Evolutionary conservation across 2,888 invertebrate genomes (phyloP), one percentile per base, ranked within the genome.

Genomic region (Pomacea canaliculata): DNA sequence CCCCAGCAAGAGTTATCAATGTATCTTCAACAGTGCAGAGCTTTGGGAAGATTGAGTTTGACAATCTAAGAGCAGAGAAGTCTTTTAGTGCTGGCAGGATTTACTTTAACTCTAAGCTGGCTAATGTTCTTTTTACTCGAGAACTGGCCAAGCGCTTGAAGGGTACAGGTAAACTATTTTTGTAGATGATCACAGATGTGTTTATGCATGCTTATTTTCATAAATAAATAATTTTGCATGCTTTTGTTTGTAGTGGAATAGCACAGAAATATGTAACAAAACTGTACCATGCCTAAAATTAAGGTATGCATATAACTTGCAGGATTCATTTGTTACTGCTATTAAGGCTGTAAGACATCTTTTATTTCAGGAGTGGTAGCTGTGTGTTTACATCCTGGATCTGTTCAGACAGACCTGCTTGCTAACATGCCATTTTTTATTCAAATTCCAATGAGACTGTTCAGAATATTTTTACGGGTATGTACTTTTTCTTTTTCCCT

Each of bases 41-140:
- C 8, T 81, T 81, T 76, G 84, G 83, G 10, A 78, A 70, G 5
- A 82, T 86, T n/a, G 83, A 85, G 70, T 84, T 84, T 76, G 83
- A 85, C 23, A 85, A 86, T 65, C 71, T 87, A 46, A 78, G 79
- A 46, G 82, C 83, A 59, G 86, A 86, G 68, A 87, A 85, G 51
- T 72, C 72, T 7, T 87, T 84, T 70, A 77, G 80, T 67, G 79
- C 79, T 0, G 78, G 76, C 37, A 56, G 74, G 27, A 82, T 85
- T 7, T 91, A 91, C 80, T 84, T 81, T 70, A 85, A 85, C 73
- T 87, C 87, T 12, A 91, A 91, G 78, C 80, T 91, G 37, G 89
- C 89, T 37, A 87, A 87, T 76, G 77, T 91, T 19, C 78, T 91
- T 48, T 90, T 90, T 78, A 89, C 89, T 0, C 83, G 85, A 65